These are phyloP conservation scores for Drosophila nikananu DNA, from an alignment of 1,140 invertebrate genomes.

Conservation along the genomic window DNA sequence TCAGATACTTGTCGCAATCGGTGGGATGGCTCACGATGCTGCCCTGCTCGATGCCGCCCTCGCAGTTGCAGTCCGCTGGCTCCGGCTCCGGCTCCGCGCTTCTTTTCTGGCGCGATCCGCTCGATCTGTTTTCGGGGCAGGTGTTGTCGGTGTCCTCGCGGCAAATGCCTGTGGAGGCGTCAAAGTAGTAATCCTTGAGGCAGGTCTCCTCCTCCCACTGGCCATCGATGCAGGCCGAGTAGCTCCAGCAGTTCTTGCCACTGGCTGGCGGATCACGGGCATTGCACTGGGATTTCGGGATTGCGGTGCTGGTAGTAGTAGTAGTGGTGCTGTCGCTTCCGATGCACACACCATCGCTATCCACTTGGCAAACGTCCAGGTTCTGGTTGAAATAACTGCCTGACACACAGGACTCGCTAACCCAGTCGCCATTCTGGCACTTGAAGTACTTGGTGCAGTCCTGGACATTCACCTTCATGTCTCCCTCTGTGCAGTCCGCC, in stretches of 20 bases:
- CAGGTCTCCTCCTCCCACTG: conserved; percentile 50
- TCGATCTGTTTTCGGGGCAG: conserved; percentile 53
- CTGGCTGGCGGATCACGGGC: conserved; percentile 14
- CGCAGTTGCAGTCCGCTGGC: conserved; percentile 35
- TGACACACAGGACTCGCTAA: conserved; percentile 9
- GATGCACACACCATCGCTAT: conserved; percentile 33
- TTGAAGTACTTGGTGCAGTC: conserved; percentile 55
- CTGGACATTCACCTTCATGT: not conserved
- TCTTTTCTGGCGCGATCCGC: conserved; percentile 28
- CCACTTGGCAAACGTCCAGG: not conserved
- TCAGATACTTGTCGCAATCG: conserved; percentile 69
- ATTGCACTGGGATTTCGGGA: conserved; percentile 9
- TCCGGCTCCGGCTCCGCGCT: conserved; percentile 20
- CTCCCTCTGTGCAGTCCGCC: conserved; percentile 29
- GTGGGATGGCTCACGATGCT: conserved; percentile 52
- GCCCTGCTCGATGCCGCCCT: conserved; percentile 52
- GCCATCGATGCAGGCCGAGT: conserved; percentile 50
- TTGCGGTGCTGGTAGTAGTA: not conserved
- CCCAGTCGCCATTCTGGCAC: conserved; percentile 51
- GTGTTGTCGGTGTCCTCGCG: conserved; percentile 17
- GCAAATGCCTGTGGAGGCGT: conserved; percentile 38
- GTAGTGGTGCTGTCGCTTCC: not conserved
- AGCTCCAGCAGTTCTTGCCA: conserved; percentile 49
- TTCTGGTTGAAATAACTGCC: conserved; percentile 34
- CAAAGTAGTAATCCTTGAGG: conserved; percentile 38